Base-by-base conservation (phyloP, 2,888 invertebrate genomes). In the Phania funesta region DNA sequence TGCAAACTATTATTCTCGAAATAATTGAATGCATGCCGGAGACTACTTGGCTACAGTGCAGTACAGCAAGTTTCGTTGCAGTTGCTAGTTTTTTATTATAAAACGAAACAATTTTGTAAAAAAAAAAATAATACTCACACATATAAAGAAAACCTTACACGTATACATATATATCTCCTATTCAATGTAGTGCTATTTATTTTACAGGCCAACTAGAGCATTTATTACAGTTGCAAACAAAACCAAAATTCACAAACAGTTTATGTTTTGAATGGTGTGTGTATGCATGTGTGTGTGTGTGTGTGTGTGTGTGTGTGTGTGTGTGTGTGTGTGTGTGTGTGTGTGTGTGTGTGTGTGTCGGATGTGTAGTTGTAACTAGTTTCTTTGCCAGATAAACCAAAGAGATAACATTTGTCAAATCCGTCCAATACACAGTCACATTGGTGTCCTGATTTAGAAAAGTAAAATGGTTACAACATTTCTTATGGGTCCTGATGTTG, bases 11-110 rank as follows among this genome's bases (percentile, higher is more conserved):
- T 48, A n/a, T 67, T 41, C 58, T 78, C 22, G 58, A 35, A 29
- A 65, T 24, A 46, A 65, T 70, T 60, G 22, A 50, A 46, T 68
- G 20, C 60, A 46, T 60, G 52, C 68, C 82, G 83, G 82, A 82
- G 84, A 84, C 84, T 77, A 82, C 67, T 78, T 83, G 84, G 82
- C 83, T 84, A 75, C 77, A 58, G 70, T 83, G 82, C 75, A 75
- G 54, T 74, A 52, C n/a, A 29, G 62, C 41, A 35, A 64, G 35
- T 73, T 74, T 77, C 56, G 20, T 62, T 74, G 18, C 26, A 24
- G 32, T 56, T 54, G 29, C n/a, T 44, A 22, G 38, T 50, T 38
- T 1, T 11, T 67, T n/a, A 41, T 2, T 44, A 52, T 46, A 56
- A 65, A 68, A 70, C 54, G 48, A 54, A 77, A 79, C 64, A 62